phyloP scores from a whole-genome alignment of 2,113 vertebrate genomes.

The Crotalus tigris region DNA sequence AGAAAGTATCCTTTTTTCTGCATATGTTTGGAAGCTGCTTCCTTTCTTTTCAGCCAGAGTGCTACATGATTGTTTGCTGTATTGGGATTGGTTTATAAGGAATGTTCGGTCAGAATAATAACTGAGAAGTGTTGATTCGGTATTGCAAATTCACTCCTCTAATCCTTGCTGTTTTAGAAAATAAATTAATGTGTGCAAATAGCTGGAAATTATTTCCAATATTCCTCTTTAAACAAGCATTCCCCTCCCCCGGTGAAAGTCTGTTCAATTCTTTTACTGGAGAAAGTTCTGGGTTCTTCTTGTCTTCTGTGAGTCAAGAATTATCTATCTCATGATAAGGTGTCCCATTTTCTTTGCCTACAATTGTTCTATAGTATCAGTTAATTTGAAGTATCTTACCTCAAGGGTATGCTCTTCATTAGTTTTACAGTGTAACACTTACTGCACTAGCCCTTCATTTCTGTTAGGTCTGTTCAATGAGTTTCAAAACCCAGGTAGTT shows the following conservation, averaged over 20 bases:
- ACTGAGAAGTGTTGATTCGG: neutral
- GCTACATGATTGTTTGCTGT: neutral
- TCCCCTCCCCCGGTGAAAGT: neutral
- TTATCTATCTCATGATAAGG: constrained; percentile 36
- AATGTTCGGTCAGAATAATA: neutral
- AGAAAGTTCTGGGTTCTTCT: constrained; percentile 36
- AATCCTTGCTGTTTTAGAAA: neutral
- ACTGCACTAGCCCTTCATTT: constrained; percentile 52
- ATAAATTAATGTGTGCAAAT: neutral
- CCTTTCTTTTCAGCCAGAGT: neutral
- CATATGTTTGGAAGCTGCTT: neutral
- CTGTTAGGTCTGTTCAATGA: constrained; percentile 45
- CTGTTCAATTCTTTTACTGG: neutral
- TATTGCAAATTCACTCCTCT: neutral
- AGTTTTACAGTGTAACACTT: constrained; percentile 48
- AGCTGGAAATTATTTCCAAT: constrained; percentile 8
- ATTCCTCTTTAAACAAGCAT: constrained; percentile 8
- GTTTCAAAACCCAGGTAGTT: constrained; percentile 56
- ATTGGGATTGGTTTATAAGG: neutral
- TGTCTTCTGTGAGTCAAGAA: constrained; percentile 56
- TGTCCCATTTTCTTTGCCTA: constrained; percentile 54
- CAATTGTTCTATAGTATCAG: constrained; percentile 49
- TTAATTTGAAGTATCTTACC: constrained; percentile 60
- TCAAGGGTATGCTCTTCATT: constrained; percentile 52
- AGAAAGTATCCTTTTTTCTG: neutral